Evolutionary conservation across 2,113 vertebrate genomes (phyloP), one percentile per base, ranked within the genome.

Genomic region (Pycnonotus jocosus): DNA sequence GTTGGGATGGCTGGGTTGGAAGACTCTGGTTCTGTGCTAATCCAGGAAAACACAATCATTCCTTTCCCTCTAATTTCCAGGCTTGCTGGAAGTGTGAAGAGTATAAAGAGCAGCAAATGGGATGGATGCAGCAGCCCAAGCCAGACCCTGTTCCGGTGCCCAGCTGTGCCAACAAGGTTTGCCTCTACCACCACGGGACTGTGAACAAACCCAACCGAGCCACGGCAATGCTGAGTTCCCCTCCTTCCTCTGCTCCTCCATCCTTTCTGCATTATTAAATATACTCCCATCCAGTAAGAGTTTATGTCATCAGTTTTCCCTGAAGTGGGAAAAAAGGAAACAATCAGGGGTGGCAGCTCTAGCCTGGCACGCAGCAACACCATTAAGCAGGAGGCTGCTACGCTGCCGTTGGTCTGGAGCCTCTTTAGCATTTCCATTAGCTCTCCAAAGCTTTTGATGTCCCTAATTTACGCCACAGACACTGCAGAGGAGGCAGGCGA

Each of bases 141-240:
- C 8, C 68, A 35, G 66, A 23, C 4, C 37, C 53, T 3, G 10
- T 6, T 16, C 23, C n/a, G 17, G 56, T 15, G 45, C 64, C 61
- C 42, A n/a, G 72, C 72, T 31, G 25, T 27, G 70, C 58, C 78
- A 14, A 17, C 0, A 1, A 61, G 28, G 23, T 27, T 19, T 0
- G 0, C 50, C 58, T 73, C 40, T 7, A 8, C 37, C 62, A 13
- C 18, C 5, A 3, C 2, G 2, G 33, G 9, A 14, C 4, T 3
- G 20, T 6, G 27, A 58, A 25, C 60, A 40, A 56, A 68, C 58
- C 56, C 31, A 10, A 3, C 37, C 0, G 0, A 37, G 35, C 24
- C 66, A 31, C 6, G 0, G 61, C 65, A 61, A 0, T 1, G 44
- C 56, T 60, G 37, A 21, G 12, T 2, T 60, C n/a, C 69, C 42